Evolutionary conservation across 2,888 invertebrate species (phyloP).

Genomic region (Netelia inedita): DNA sequence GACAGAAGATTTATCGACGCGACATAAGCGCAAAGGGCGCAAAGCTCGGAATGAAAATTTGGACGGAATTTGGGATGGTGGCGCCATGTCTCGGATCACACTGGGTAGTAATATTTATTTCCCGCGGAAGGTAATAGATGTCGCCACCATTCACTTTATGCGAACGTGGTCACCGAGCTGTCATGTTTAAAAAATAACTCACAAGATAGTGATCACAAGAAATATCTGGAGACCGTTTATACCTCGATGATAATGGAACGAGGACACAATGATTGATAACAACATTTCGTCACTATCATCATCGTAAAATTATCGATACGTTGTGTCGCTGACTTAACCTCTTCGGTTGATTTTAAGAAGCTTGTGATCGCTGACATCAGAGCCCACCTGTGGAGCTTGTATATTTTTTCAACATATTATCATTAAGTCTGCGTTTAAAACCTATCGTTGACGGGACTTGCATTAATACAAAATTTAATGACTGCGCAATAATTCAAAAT

Average conservation of each 20-base stretch:
- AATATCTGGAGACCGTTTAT: slow-evolving; percentile 22
- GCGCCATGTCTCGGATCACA: too few relatives aligned
- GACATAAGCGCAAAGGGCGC: too few relatives aligned
- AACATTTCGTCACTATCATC: not conserved
- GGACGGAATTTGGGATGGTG: too few relatives aligned
- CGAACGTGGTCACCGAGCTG: slow-evolving; percentile 51
- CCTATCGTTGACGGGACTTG: too few relatives aligned
- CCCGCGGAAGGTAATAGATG: not conserved
- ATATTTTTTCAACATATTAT: not conserved
- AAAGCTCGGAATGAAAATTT: too few relatives aligned
- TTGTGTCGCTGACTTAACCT: slow-evolving; percentile 44
- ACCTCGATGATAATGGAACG: slow-evolving; percentile 22
- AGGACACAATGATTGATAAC: slow-evolving; percentile 31
- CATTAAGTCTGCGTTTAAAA: not conserved
- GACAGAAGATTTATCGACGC: not conserved
- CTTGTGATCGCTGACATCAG: not conserved
- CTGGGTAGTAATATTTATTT: not conserved
- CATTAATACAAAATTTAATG: too few relatives aligned
- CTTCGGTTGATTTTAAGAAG: not conserved
- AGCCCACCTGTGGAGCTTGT: too few relatives aligned
- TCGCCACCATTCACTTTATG: slow-evolving; percentile 13
- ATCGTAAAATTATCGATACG: slow-evolving; percentile 13
- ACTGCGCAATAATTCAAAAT: not conserved
- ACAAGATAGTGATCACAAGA: slow-evolving; percentile 20
- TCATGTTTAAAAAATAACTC: slow-evolving; percentile 59